A percentile compares a stretch with the other conserved stretches of the same genome.
Evolutionary conservation across 1,140 invertebrate genomes (phyloP).

Genomic region (Ganaspis sp.): DNA sequence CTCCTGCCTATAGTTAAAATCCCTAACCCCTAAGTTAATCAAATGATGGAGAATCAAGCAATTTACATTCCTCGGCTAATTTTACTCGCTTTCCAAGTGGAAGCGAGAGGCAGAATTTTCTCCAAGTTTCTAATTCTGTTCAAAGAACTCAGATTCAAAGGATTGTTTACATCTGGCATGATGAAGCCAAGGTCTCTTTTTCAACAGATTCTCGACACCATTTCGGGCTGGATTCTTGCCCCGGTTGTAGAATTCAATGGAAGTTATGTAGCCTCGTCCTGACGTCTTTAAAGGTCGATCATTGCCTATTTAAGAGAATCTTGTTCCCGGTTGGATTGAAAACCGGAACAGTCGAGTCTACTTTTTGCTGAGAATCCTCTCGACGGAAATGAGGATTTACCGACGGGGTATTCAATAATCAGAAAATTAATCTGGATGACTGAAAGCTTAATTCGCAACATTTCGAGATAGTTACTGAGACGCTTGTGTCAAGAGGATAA

Average conservation of each 20-base stretch:
- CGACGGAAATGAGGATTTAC: not conserved
- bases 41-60: too few species aligned
- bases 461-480: not conserved
- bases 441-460: not conserved
- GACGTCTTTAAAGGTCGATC: conserved; percentile 16
- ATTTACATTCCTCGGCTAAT: too few species aligned
- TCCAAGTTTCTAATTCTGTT: too few species aligned
- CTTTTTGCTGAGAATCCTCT: not conserved
- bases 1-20: too few species aligned
- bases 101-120: too few species aligned
- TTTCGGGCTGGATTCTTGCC: not conserved
- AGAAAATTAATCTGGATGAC: not conserved
- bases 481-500: not conserved
- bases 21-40: too few species aligned
- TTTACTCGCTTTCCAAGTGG: too few species aligned
- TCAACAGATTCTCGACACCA: conserved; percentile 15
- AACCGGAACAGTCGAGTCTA: not conserved
- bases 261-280: not conserved
- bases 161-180: conserved; percentile 9
- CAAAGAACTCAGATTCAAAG: not conserved
- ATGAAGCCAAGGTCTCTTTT: not conserved
- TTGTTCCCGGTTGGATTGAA: not conserved
- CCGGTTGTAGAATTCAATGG: conserved; percentile 8
- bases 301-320: not conserved
- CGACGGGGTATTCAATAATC: not conserved